Conservation (phyloP, 2,888 invertebrate species). For the Orchestes rusci region DNA sequence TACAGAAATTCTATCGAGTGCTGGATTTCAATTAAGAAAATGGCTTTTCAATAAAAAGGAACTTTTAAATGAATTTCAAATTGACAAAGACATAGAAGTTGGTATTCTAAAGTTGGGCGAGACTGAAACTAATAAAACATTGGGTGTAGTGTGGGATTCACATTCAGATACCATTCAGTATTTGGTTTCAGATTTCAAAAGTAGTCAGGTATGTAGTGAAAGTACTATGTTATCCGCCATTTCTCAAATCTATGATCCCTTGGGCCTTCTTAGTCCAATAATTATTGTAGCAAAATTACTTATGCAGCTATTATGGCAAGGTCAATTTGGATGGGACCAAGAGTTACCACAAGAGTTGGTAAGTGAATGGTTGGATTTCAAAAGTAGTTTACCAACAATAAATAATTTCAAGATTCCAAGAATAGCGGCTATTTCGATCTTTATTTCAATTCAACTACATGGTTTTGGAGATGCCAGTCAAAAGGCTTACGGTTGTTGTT, state of each 20-base stretch:
- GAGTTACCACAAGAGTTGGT: no score
- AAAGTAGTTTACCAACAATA: no score
- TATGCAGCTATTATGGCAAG: slow-evolving; percentile 17
- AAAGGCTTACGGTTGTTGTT: slow-evolving; percentile 18
- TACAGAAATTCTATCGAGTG: slow-evolving; percentile 9
- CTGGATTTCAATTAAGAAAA: slow-evolving; percentile 23
- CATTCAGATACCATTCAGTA: slow-evolving; percentile 11
- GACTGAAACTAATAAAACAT: slow-evolving; percentile 16
- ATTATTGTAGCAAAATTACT: slow-evolving; percentile 19
- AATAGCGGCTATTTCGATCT: no score
- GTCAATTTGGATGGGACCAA: slow-evolving; percentile 14
- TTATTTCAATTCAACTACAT: slow-evolving; percentile 13
- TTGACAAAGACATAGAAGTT: slow-evolving; percentile 3
- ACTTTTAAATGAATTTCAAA: no score
- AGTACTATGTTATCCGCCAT: slow-evolving; percentile 16
- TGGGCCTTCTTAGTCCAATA: slow-evolving; percentile 15
- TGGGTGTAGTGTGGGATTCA: no score
- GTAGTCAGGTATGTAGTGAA: slow-evolving; percentile 6
- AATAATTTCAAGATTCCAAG: no score
- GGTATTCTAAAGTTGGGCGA: slow-evolving; percentile 17
- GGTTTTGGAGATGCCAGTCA: slow-evolving; percentile 17
- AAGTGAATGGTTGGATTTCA: slow-evolving; percentile 13
- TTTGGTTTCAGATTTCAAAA: slow-evolving; percentile 5
- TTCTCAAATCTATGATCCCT: slow-evolving; percentile 21
- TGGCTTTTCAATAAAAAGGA: slow-evolving; percentile 16